Conservation (phyloP, 2,113 vertebrate genomes). For the Caranx melampygus region DNA sequence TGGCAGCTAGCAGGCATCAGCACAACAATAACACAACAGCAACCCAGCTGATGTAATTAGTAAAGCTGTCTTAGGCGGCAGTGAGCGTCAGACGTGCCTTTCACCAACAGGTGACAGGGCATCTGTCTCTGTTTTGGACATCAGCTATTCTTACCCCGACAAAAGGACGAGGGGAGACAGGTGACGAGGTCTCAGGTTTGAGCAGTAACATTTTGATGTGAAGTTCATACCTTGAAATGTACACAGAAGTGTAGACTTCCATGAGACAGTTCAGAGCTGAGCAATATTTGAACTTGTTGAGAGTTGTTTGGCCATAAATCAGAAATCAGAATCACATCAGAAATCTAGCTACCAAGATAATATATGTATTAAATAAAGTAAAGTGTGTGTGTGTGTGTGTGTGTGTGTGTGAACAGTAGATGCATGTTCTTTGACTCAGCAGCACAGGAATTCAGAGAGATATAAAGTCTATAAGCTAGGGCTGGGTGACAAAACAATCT, state of each 20-base stretch:
- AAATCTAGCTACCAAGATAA: background rate
- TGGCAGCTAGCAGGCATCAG: constrained; percentile 11
- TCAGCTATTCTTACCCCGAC: background rate
- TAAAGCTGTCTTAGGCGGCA: constrained; percentile 30
- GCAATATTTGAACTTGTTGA: background rate
- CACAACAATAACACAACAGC: constrained; percentile 5
- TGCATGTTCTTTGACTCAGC: background rate
- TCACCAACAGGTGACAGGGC: background rate
- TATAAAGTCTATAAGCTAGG: background rate
- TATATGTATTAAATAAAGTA: background rate
- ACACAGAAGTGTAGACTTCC: background rate
- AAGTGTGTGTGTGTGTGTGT: background rate
- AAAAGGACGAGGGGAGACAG: background rate
- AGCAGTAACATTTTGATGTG: background rate
- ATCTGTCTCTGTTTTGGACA: background rate
- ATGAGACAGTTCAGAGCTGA: background rate
- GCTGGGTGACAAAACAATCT: too few relatives aligned
- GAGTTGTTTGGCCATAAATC: background rate
- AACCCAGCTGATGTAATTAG: constrained; percentile 43
- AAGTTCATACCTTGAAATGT: background rate
- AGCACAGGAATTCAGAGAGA: constrained; percentile 7
- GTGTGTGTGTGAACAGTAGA: background rate
- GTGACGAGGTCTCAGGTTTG: background rate
- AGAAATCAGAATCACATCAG: background rate
- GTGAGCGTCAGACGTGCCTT: background rate